Evolutionary conservation across 2,888 invertebrate genomes (phyloP).

Genomic region (Colostygia pectinataria): DNA sequence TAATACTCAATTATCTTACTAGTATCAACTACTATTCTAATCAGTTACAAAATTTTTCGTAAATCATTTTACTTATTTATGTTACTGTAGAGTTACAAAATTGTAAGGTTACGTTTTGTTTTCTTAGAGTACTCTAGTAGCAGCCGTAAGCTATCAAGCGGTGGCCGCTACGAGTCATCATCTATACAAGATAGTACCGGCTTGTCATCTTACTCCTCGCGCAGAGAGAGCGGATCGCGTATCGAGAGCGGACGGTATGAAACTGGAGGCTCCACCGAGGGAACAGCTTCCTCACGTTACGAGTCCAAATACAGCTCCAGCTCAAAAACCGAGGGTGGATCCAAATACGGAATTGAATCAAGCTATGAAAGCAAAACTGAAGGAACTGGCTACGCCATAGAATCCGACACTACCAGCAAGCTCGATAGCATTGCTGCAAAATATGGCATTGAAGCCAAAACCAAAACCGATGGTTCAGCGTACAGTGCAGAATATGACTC

Average conservation of each 20-base stretch:
- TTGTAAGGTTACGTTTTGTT: neutral
- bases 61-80: no score
- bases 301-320: constrained; percentile 67
- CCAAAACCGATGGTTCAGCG: constrained; percentile 51
- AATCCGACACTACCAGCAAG: constrained; percentile 53
- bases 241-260: constrained; percentile 60
- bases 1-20: neutral
- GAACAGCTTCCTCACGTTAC: constrained; percentile 58
- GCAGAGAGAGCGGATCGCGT: constrained; percentile 70
- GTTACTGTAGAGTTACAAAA: no score
- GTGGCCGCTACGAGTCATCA: constrained; percentile 69
- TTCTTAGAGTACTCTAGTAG: constrained; percentile 72
- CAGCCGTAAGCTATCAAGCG: constrained; percentile 60
- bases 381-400: constrained; percentile 43
- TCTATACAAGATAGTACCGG: constrained; percentile 60
- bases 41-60: no score
- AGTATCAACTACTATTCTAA: neutral
- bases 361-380: constrained; percentile 46
- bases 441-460: constrained; percentile 63
- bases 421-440: constrained; percentile 62
- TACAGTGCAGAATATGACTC: constrained; percentile 36
- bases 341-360: constrained; percentile 52
- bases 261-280: constrained; percentile 58
- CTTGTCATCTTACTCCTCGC: constrained; percentile 57
- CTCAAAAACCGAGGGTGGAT: constrained; percentile 47